Conservation (phyloP, 2,888 invertebrate genomes). For the Acronicta aceris region DNA sequence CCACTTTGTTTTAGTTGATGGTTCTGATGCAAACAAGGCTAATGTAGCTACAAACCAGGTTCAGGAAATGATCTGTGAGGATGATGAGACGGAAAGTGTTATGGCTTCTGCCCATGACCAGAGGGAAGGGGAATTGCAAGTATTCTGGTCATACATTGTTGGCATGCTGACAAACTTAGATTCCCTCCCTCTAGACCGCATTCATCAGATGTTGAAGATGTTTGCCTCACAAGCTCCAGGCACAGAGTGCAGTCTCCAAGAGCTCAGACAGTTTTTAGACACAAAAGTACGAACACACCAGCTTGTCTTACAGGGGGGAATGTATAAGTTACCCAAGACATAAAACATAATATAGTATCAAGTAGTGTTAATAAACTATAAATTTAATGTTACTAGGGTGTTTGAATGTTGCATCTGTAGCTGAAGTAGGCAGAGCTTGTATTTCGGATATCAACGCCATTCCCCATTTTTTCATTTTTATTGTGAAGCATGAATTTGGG, state of each 20-base stretch:
- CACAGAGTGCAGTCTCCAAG: constrained; percentile 96
- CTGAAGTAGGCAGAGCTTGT: no score
- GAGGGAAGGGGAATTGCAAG: constrained; percentile 97
- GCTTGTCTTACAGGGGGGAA: constrained; percentile 94
- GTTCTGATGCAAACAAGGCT: constrained; percentile 86
- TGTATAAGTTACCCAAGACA: constrained; percentile 95
- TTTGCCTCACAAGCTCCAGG: constrained; percentile 98
- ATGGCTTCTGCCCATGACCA: constrained; percentile 98
- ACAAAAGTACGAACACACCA: constrained; percentile 97
- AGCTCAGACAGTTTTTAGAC: constrained; percentile 96
- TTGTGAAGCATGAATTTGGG: no score
- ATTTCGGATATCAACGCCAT: no score
- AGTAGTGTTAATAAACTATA: constrained; percentile 15
- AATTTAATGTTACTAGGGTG: no score
- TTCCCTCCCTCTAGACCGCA: constrained; percentile 96
- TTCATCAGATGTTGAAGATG: constrained; percentile 98
- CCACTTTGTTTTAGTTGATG: constrained; percentile 92
- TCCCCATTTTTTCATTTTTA: no score
- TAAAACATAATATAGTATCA: constrained; percentile 60
- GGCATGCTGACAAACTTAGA: constrained; percentile 99
- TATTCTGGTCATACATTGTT: constrained; percentile 98
- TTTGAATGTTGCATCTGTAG: no score
- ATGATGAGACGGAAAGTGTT: constrained; percentile 97
- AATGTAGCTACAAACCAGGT: constrained; percentile 88
- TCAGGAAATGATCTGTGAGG: constrained; percentile 93